phyloP scores from a whole-genome alignment of 1,140 invertebrate species.

The Drosophila nigrodunni region DNA sequence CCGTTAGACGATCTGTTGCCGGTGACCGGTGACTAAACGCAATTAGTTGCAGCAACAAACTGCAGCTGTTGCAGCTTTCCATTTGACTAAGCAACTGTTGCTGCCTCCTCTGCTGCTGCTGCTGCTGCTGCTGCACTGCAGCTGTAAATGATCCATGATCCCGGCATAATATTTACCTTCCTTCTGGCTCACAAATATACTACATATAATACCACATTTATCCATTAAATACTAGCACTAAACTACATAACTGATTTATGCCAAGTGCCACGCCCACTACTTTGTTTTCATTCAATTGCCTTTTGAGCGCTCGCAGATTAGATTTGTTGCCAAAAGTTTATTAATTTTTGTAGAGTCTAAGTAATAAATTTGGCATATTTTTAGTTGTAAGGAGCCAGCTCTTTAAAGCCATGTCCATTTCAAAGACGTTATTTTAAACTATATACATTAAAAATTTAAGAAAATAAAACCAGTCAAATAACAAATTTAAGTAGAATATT shows the following conservation, averaged over 20 bases:
- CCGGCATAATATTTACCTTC: constrained; percentile 54
- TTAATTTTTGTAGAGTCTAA: neutral
- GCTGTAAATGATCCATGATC: constrained; percentile 65
- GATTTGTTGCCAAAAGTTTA: neutral
- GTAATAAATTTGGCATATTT: too few relatives aligned
- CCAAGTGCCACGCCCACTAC: neutral
- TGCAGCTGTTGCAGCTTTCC: constrained; percentile 62
- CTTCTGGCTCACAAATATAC: neutral
- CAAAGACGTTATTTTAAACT: too few relatives aligned
- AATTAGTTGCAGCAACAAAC: constrained; percentile 82
- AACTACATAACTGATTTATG: constrained; percentile 1
- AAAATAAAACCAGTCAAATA: too few relatives aligned
- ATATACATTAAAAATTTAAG: too few relatives aligned
- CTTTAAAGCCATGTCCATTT: too few relatives aligned
- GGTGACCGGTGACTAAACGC: constrained; percentile 72
- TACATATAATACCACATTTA: constrained; percentile 21
- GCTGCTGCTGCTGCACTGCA: constrained; percentile 46
- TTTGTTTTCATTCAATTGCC: neutral
- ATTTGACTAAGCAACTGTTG: constrained; percentile 7
- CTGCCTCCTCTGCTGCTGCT: constrained; percentile 16
- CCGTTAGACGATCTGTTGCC: constrained; percentile 59
- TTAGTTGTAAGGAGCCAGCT: too few relatives aligned
- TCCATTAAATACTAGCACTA: constrained; percentile 3
- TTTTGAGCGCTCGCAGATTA: neutral
- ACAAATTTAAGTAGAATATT: too few relatives aligned